Conservation (phyloP, 2,797 vertebrate genomes). For the Paedocypris micromegethes region DNA sequence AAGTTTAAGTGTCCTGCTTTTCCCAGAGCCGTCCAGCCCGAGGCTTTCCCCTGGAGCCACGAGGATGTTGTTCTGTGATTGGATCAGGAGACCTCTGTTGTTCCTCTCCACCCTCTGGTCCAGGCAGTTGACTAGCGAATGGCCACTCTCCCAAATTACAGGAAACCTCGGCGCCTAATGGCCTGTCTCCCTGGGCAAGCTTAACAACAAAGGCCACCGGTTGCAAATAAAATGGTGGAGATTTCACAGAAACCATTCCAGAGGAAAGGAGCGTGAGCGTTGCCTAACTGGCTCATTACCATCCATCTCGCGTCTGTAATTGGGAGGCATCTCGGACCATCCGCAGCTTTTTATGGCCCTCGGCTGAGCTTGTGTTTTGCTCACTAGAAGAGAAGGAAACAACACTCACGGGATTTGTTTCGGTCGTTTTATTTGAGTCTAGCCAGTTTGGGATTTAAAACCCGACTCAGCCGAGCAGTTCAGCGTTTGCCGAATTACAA, state of each 20-base stretch:
- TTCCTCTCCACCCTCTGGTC: conserved; percentile 21
- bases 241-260: not conserved
- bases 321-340: conserved; percentile 18
- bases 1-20: not conserved
- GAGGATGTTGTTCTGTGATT: conserved; percentile 18
- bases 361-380: conserved; percentile 28
- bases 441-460: not conserved
- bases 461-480: not conserved
- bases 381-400: not conserved
- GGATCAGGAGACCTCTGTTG: conserved; percentile 25
- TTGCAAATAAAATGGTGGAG: too few relatives aligned
- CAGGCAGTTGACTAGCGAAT: not conserved
- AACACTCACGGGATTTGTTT: not conserved
- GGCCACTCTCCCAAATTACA: conserved; percentile 49
- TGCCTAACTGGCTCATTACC: conserved; percentile 13
- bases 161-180: conserved; percentile 50
- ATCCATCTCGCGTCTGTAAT: conserved; percentile 10
- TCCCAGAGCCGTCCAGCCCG: conserved; percentile 13
- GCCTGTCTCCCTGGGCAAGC: conserved; percentile 30
- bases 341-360: conserved; percentile 16
- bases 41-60: conserved; percentile 23
- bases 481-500: conserved; percentile 1
- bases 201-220: conserved; percentile 35
- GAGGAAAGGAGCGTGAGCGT: not conserved
- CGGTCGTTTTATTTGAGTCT: not conserved